Evolutionary conservation across 2,888 invertebrate species (phyloP), one percentile per base, ranked within the genome.

Genomic region (Chorisops tibialis): DNA sequence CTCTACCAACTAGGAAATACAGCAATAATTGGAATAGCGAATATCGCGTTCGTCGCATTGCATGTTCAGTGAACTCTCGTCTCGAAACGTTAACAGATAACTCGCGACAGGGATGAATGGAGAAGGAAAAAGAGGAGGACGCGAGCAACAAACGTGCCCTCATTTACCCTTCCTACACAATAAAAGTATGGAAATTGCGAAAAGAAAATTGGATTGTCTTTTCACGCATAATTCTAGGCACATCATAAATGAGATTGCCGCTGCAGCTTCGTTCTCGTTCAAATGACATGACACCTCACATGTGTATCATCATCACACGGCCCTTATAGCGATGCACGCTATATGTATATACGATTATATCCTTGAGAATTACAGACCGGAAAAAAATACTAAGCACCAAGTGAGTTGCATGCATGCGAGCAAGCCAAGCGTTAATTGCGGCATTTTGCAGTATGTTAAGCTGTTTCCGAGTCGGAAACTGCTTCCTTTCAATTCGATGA

Each of bases 391-490:
- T n/a, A 2, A 54, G 41, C 52, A 21, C 41, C 18, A 21, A 54
- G 41, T 54, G 51, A 37, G 21, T 22, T 54, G 41, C 41, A 51
- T 51, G 51, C 37, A 35, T 37, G 12, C 38, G 24, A 51, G 16
- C 47, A 47, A 47, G 21, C 47, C 30, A 7, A 45, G 18, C 45
- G 45, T 45, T 45, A 52, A 56, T 56, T 56, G 56, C 56, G 45
- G 30, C 56, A 18, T 22, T 56, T 56, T 56, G 56, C 45, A 56
- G 43, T 45, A 45, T 30, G 22, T 30, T 18, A 45, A 19, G 30
- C 18, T 45, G 35, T 24, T 56, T 56, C 56, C 56, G 56, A 30
- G 4, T 56, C 56, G 56, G 56, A 56, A 35, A 43, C 45, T 43
- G 30, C 12, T 56, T 18, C 43, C 18, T 50, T 14, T 50, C 7